Evolutionary conservation across 2,797 vertebrate species (phyloP), one percentile per base, ranked within the genome.

Genomic region (Adrianichthys oophorus): DNA sequence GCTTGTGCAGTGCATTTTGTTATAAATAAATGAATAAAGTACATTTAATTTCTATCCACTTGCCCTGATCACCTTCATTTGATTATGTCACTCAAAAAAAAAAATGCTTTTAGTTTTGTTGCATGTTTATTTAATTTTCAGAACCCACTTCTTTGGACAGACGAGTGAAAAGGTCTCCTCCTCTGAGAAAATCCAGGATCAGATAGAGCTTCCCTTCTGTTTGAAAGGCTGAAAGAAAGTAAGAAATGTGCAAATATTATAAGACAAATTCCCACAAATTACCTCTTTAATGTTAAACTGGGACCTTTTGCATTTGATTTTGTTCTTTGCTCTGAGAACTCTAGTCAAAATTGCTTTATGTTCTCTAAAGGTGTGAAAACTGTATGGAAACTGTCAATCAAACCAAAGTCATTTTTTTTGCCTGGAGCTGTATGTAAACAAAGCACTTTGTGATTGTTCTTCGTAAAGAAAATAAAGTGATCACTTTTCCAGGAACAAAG

Each of bases 111-210:
- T 10, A 19, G 13, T 16, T 50, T 50, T 5, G 19, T 21, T 23
- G 10, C 44, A 45, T 32, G 7, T 13, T 15, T 21, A 15, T 15
- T 52, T 41, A 15, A 32, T 32, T 26, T 48, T 4, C 5, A 42
- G 64, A 54, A 63, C 80, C 5, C 72, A 97, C 96, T 95, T 99
- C 97, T 88, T 98, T 99, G 70, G 97, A 99, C 65, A 99, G 93
- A 61, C 97, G 91, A 62, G 95, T 97, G 88, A 99, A 99, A 80
- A 99, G 96, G 81, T 99, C 97, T 23, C 96, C 97, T 61, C 97
- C 97, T 58, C 96, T 80, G 53, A 99, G 94, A 83, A 99, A 99
- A 91, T 99, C 96, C 64, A 99, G 89, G 80, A 98, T 98, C 83
- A 99, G 93, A 84, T 99, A 99, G 52, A 99, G 93, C 73, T 99